phyloP scores from a whole-genome alignment of 2,113 vertebrate genomes.

The Siphamia tubifer region DNA sequence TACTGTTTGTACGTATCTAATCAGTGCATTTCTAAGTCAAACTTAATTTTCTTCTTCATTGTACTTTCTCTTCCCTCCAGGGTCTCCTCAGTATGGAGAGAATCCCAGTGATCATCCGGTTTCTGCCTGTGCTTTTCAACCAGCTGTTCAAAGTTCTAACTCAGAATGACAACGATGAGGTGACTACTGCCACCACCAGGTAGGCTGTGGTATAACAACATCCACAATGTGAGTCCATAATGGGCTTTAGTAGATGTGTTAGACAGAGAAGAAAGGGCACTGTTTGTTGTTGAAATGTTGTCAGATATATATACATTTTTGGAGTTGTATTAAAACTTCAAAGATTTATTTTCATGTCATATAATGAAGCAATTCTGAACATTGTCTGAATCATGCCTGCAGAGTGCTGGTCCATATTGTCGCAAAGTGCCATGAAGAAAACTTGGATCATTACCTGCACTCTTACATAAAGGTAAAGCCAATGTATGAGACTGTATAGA shows the following conservation, averaged over 20 bases:
- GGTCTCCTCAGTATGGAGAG: slow-evolving; percentile 93
- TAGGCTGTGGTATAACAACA: slow-evolving; percentile 58
- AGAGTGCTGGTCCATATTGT: slow-evolving; percentile 94
- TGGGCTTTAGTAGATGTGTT: neutral
- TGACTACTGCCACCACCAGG: slow-evolving; percentile 90
- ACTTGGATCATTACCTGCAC: slow-evolving; percentile 87
- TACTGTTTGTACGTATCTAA: neutral
- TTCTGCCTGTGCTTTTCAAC: slow-evolving; percentile 96
- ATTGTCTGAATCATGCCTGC: slow-evolving; percentile 37
- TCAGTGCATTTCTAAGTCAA: neutral
- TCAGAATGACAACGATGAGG: slow-evolving; percentile 89
- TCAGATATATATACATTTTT: too few species aligned
- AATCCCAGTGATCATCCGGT: slow-evolving; percentile 92
- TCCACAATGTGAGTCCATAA: too few species aligned
- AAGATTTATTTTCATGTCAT: too few species aligned
- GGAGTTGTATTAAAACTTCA: too few species aligned
- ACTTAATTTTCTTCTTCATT: neutral
- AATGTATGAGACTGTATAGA: neutral
- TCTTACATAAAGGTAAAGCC: slow-evolving; percentile 89
- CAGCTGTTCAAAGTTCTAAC: slow-evolving; percentile 94
- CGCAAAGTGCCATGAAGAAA: slow-evolving; percentile 94
- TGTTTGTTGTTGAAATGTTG: neutral
- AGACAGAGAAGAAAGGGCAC: neutral
- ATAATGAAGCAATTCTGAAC: too few species aligned
- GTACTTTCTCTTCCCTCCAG: slow-evolving; percentile 69